Conservation (phyloP, 1,140 invertebrate species). For the Saccostrea glomerata region DNA sequence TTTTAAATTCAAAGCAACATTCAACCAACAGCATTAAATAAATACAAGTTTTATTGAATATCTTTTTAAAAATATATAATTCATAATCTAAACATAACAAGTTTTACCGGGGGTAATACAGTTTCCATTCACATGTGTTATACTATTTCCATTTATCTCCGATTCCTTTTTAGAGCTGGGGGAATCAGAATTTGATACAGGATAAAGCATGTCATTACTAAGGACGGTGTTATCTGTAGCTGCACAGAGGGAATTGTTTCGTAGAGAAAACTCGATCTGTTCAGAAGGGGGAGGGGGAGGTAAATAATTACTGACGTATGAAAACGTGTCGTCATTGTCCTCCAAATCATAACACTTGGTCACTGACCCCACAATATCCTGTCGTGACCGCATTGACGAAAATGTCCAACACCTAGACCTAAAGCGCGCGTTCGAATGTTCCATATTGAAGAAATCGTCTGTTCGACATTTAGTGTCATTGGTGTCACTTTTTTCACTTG, state of each 20-base stretch:
- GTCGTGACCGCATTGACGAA: conserved; percentile 57
- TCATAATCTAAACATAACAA: conserved; percentile 1
- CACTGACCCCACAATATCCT: conserved; percentile 68
- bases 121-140: background rate
- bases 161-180: background rate
- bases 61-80: too few species aligned
- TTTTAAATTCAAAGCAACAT: too few species aligned
- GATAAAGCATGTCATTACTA: conserved; percentile 64
- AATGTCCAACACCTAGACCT: conserved; percentile 45
- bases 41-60: too few species aligned
- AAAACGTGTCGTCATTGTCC: conserved; percentile 62
- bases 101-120: conserved; percentile 14
- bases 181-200: conserved; percentile 24
- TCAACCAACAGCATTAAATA: too few species aligned
- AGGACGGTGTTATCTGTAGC: conserved; percentile 52
- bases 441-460: background rate
- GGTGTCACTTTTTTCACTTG: background rate
- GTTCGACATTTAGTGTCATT: background rate
- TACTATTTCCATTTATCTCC: background rate
- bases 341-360: conserved; percentile 64
- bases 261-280: conserved; percentile 38
- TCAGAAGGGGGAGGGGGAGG: conserved; percentile 21
- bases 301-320: conserved; percentile 65
- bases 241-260: conserved; percentile 29
- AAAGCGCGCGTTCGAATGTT: conserved; percentile 16